Evolutionary conservation across 2,888 invertebrate species (phyloP), one percentile per base, ranked within the genome.

Genomic region (Hypsopygia costalis): DNA sequence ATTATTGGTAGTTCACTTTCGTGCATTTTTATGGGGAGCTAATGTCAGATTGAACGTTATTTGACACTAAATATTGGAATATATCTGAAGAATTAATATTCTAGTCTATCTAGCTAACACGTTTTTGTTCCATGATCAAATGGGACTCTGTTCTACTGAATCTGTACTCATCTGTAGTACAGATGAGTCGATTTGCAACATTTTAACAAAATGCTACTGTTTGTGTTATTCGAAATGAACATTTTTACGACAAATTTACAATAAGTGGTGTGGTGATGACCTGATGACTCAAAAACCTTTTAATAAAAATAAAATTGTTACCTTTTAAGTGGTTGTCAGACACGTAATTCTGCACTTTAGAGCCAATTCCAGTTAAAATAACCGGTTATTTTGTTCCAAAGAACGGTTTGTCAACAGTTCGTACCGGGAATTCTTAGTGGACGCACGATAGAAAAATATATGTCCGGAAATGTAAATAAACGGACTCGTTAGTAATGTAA

Each of bases 381-480:
- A 75, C 72, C 70, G 69, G 71, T 74, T 74, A 72, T 74, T 69
- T 67, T 58, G 63, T 64, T 67, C 51, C 61, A 53, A 68, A 71
- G 69, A 75, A 76, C 65, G 55, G 52, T 58, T 59, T 66, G 67
- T 73, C 75, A 77, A 78, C 77, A 76, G 69, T 75, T 71, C 69
- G 68, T 70, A 62, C 59, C 40, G 47, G 57, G 60, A 66, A 66
- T 63, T 69, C 56, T 56, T 36, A 52, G 52, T 55, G 61, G 47
- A 52, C 47, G 35, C 55, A 54, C 46, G 45, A 36, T 52, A 48
- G 50, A 48, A 44, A 46, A 44, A 39, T 34, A 33, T 37, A 40
- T 40, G 37, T 36, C 39, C 42, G 41, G 20, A 44, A 41, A 40
- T 33, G 34, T 42, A 42, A 47, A 38, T 44, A 41, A 34, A 44